Conservation (phyloP, 2,113 vertebrate species). For the Megaceryle maxima region DNA sequence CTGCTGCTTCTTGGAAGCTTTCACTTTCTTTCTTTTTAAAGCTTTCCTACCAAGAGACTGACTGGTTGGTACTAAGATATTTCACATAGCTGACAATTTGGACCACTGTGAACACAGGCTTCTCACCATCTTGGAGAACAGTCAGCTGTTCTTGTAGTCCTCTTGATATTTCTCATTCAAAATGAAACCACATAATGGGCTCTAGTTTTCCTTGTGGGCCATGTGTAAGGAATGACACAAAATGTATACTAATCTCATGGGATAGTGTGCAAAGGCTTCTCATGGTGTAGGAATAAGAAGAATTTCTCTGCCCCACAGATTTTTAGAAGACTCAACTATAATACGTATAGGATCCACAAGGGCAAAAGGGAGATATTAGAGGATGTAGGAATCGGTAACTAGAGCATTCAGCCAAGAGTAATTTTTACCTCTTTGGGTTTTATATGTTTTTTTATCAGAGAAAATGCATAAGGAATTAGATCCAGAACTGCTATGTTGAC, state of each 20-base stretch:
- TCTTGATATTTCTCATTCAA: not conserved
- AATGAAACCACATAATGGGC: not conserved
- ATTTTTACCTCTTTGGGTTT: not conserved
- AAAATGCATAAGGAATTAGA: not conserved
- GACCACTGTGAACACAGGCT: not conserved
- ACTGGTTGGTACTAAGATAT: not conserved
- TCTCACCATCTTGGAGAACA: not conserved
- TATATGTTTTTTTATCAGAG: not conserved
- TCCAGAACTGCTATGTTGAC: not conserved
- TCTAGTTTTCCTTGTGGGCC: not conserved
- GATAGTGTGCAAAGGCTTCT: not conserved
- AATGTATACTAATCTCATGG: not conserved
- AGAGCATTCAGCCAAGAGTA: not conserved
- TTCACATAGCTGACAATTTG: not conserved
- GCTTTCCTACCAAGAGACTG: not conserved
- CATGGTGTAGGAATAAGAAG: not conserved
- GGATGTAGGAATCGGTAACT: not conserved
- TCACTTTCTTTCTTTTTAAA: not conserved
- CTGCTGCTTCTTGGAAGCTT: not conserved
- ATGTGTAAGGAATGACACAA: not conserved
- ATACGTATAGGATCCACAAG: not conserved
- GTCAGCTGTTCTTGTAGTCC: not conserved
- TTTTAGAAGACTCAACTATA: not conserved
- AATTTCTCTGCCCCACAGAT: not conserved
- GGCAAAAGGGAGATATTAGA: not conserved